Conservation (phyloP, 1,140 invertebrate species). For the Panonychus citri region DNA sequence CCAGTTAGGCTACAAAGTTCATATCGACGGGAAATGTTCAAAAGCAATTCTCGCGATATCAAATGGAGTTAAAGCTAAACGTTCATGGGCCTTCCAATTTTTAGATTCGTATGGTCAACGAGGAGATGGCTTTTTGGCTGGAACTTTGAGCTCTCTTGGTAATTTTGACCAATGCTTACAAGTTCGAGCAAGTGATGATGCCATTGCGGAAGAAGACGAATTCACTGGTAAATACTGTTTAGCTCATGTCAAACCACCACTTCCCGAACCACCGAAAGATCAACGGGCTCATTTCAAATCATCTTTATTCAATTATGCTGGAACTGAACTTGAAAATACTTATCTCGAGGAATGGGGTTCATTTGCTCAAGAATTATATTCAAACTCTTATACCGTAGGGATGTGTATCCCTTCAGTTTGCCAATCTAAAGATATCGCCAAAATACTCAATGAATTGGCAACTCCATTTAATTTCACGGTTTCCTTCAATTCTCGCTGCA, state of each 20-base stretch:
- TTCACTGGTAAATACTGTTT: slow-evolving; percentile 6
- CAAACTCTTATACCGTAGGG: background rate
- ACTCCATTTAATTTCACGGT: background rate
- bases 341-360: background rate
- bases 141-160: background rate
- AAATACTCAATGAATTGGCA: background rate
- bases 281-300: background rate
- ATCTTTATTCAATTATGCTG: background rate
- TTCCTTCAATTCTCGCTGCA: background rate
- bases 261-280: background rate
- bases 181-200: slow-evolving; percentile 1
- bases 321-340: slow-evolving; percentile 1
- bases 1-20: background rate
- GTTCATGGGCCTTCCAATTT: background rate
- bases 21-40: slow-evolving; percentile 3
- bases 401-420: slow-evolving; percentile 4
- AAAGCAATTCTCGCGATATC: background rate
- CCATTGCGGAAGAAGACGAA: background rate
- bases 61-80: background rate
- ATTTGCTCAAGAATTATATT: slow-evolving; percentile 2
- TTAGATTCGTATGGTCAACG: background rate
- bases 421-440: background rate
- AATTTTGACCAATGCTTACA: slow-evolving; percentile 5
- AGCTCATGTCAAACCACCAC: background rate
- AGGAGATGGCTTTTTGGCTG: background rate